Base-by-base conservation (phyloP, 2,888 invertebrate genomes). In the Pyrocoelia pectoralis region DNA sequence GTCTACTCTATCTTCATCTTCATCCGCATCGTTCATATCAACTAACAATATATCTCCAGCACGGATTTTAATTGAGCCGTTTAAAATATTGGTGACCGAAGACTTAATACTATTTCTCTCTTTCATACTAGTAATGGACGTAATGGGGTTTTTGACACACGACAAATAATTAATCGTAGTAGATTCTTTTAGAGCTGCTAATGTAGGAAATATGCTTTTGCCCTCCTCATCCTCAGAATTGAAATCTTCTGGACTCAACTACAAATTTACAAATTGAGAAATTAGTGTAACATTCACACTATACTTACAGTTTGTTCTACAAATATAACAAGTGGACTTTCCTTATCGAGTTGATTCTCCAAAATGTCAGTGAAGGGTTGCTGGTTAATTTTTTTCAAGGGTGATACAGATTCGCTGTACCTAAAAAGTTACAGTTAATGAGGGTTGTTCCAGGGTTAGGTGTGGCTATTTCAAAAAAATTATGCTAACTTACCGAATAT, bases 111-210 rank as follows among this genome's bases (percentile, higher is more conserved):
- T 69, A 55, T 74, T 71, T 38, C 72, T 74, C 5, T 82, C 81
- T 0, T 83, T 81, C 4, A 87, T 72, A 19, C 83, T 80, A 68
- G 86, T 83, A 33, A 92, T 72, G 0, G 84, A 85, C 1, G 80
- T 79, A 9, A 88, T 63, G 0, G 91, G 85, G 62, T 85, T 83
- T 46, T 87, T 83, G 0, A 92, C 92, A 14, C 85, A 84, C 6
- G 89, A 85, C 54, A 88, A 79, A 75, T 89, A 91, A 1, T 84
- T 79, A 15, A 74, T 74, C 66, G 76, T 73, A 18, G 72, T 69
- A 14, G 80, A 78, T 5, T 78, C 76, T 57, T 76, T 72, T 1
- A 82, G 73, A 38, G 77, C 74, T 38, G 80, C 78, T 58, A 86
- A 72, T 55, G 81, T 75, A 6, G 76, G 73, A 69, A 81, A 85